Evolutionary conservation across 2,888 invertebrate species (phyloP).

Genomic region (Steromphala cineraria): DNA sequence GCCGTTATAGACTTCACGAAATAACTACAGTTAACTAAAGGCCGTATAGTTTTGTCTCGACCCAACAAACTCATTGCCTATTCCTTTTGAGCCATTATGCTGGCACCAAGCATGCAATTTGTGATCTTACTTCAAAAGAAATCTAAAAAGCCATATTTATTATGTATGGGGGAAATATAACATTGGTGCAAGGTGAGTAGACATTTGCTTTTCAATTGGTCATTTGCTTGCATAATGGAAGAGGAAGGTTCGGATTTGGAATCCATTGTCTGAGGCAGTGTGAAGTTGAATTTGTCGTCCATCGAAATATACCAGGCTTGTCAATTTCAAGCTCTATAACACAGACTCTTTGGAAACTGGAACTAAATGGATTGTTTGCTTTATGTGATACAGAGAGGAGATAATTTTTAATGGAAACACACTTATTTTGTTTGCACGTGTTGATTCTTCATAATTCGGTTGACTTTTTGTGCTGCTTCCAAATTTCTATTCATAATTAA

Average conservation of each 20-base stretch:
- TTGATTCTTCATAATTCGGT: too few relatives aligned
- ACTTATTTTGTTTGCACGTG: too few relatives aligned
- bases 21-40: too few relatives aligned
- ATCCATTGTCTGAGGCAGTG: neutral
- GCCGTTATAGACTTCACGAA: too few relatives aligned
- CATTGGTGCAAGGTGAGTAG: neutral
- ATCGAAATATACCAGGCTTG: neutral
- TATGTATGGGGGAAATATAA: neutral
- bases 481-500: too few relatives aligned
- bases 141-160: constrained; percentile 12
- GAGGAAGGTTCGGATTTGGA: neutral
- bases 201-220: neutral
- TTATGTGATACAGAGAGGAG: too few relatives aligned
- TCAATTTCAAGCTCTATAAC: neutral
- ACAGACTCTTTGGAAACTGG: too few relatives aligned
- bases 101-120: neutral
- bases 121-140: constrained; percentile 3
- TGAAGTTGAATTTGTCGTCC: neutral
- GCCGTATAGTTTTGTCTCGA: too few relatives aligned
- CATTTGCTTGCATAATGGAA: constrained; percentile 14
- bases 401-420: too few relatives aligned
- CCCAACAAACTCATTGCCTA: neutral
- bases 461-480: too few relatives aligned
- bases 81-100: neutral
- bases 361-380: too few relatives aligned